Evolutionary conservation across 2,113 vertebrate genomes (phyloP).

Genomic region (Columbina picui): DNA sequence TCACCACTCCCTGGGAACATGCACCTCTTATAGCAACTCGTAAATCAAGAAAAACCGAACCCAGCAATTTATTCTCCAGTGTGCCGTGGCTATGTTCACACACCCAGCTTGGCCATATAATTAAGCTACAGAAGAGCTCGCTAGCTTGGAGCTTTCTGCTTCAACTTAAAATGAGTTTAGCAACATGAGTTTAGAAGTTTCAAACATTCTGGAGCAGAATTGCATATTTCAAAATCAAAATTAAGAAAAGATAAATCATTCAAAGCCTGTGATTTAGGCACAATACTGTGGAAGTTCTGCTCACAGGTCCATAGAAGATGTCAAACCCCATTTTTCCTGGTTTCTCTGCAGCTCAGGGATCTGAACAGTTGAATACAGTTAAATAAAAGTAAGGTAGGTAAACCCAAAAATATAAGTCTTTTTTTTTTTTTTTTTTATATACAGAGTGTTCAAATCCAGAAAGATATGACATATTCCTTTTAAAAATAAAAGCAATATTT

Average conservation of each 20-base stretch:
- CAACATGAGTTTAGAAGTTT: background rate
- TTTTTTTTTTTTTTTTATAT: background rate
- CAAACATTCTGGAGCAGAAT: background rate
- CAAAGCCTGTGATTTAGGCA: background rate
- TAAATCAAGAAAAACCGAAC: slow-evolving; percentile 68
- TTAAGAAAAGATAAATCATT: background rate
- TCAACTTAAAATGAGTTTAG: background rate
- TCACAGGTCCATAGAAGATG: background rate
- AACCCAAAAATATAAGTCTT: background rate
- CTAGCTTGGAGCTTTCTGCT: background rate
- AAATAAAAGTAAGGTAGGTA: background rate
- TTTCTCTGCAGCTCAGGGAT: background rate
- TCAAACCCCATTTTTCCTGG: background rate
- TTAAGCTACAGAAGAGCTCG: background rate
- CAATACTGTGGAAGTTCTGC: background rate
- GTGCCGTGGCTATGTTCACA: slow-evolving; percentile 40
- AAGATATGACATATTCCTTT: background rate
- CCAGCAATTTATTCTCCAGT: slow-evolving; percentile 47
- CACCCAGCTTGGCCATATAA: slow-evolving; percentile 32
- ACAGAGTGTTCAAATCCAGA: background rate
- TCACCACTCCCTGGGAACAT: slow-evolving; percentile 55
- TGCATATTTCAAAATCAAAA: background rate
- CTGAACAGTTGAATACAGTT: background rate
- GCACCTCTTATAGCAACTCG: slow-evolving; percentile 48
- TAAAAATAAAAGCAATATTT: background rate